Conservation (phyloP, 2,888 invertebrate genomes). For the Leistus spinibarbis region DNA sequence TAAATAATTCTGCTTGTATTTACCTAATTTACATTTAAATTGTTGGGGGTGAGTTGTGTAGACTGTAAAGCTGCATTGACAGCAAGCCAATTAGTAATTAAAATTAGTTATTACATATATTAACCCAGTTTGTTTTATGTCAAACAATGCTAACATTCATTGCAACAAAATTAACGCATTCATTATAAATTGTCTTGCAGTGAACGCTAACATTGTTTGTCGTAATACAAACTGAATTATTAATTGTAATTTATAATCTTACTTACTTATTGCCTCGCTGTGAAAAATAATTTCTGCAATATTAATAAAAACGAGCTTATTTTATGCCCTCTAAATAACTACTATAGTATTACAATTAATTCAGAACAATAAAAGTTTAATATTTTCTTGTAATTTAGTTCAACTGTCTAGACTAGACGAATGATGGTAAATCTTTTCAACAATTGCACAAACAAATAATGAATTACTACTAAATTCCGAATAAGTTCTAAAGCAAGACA, state of each 20-base stretch:
- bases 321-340: neutral
- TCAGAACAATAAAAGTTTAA: neutral
- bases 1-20: constrained; percentile 22
- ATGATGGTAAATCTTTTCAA: neutral
- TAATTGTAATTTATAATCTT: too few species aligned
- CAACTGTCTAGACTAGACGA: neutral
- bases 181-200: too few species aligned
- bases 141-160: too few species aligned
- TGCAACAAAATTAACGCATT: too few species aligned
- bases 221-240: too few species aligned
- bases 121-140: too few species aligned
- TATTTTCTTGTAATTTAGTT: neutral
- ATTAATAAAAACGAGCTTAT: too few species aligned
- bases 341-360: neutral
- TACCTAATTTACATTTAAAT: constrained; percentile 31
- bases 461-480: neutral
- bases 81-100: neutral
- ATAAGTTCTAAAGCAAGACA: neutral
- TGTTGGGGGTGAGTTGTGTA: neutral
- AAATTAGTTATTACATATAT: too few species aligned
- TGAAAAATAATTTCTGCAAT: too few species aligned
- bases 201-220: too few species aligned
- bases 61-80: neutral
- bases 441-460: neutral
- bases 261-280: too few species aligned